phyloP scores from a whole-genome alignment of 2,113 vertebrate species.

The Rhea pennata region DNA sequence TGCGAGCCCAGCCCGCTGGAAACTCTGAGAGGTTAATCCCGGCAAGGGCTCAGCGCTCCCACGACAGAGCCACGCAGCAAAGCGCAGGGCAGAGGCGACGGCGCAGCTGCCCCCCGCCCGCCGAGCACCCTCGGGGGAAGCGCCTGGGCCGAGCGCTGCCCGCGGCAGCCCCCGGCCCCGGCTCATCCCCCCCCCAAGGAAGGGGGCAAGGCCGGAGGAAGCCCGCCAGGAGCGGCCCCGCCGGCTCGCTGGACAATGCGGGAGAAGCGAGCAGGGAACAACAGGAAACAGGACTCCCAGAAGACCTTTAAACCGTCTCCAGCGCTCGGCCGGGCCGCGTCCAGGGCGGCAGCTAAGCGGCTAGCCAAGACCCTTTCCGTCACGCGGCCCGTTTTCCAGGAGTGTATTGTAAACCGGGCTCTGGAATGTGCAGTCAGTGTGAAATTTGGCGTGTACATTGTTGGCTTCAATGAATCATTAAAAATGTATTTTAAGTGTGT shows the following conservation, averaged over 20 bases:
- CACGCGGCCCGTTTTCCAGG: constrained; percentile 30
- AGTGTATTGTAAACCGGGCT: constrained; percentile 4
- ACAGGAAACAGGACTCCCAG: not conserved
- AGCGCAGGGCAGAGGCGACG: not conserved
- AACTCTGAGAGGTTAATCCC: constrained; percentile 75
- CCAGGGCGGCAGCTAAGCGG: not conserved
- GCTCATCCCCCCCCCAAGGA: not conserved
- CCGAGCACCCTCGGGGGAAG: not conserved
- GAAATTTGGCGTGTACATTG: not conserved
- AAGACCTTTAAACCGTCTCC: not conserved
- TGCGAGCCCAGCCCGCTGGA: constrained; percentile 69
- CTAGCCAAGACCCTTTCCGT: constrained; percentile 15
- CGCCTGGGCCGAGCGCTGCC: too few relatives aligned
- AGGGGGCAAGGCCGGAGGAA: not conserved
- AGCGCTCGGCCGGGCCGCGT: not conserved
- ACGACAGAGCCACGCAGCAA: constrained; percentile 49
- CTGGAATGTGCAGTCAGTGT: constrained; percentile 26
- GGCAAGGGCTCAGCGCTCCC: constrained; percentile 72
- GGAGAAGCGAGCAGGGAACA: not conserved
- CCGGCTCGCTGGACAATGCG: not conserved
- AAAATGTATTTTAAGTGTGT: constrained; percentile 60
- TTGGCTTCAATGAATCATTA: constrained; percentile 62
- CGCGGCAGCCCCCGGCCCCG: not conserved
- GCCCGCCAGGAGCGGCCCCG: not conserved
- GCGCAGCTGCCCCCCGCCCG: not conserved